These are phyloP conservation scores for Mycetomoellerius zeteki DNA, from an alignment of 1,140 invertebrate genomes.

Conservation along the genomic window DNA sequence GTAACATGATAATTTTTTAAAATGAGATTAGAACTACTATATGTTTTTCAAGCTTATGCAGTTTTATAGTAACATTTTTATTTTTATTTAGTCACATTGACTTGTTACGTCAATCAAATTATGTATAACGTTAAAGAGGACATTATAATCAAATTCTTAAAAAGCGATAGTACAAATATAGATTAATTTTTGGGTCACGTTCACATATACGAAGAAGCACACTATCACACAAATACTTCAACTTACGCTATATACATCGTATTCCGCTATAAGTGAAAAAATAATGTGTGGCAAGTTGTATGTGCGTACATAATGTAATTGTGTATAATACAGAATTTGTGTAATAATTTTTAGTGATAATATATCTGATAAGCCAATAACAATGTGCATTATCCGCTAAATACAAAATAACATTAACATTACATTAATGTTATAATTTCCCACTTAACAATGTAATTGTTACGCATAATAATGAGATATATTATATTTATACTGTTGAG, in stretches of 20 bases:
- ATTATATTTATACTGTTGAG: no score
- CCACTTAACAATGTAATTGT: no score
- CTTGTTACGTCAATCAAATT: conserved; percentile 23
- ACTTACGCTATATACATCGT: conserved; percentile 72
- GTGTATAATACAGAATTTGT: background rate
- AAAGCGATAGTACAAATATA: conserved; percentile 48
- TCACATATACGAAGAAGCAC: conserved; percentile 62
- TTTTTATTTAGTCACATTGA: background rate
- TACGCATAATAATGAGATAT: no score
- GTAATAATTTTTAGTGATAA: conserved; percentile 28
- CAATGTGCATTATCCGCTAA: background rate
- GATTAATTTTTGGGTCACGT: conserved; percentile 43
- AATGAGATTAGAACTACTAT: background rate
- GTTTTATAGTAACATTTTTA: conserved; percentile 26
- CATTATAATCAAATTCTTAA: conserved; percentile 36
- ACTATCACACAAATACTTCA: conserved; percentile 70
- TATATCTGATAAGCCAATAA: conserved; percentile 9
- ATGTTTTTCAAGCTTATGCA: conserved; percentile 1
- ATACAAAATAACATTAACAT: no score
- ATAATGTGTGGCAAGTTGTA: conserved; percentile 45
- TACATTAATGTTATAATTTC: no score
- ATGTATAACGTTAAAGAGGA: background rate
- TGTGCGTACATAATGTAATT: conserved; percentile 19
- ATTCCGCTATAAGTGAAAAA: conserved; percentile 53
- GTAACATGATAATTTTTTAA: conserved; percentile 22